These are phyloP conservation scores for Saxidomus purpurata DNA, from an alignment of 1,140 invertebrate species.

Conservation along the genomic window DNA sequence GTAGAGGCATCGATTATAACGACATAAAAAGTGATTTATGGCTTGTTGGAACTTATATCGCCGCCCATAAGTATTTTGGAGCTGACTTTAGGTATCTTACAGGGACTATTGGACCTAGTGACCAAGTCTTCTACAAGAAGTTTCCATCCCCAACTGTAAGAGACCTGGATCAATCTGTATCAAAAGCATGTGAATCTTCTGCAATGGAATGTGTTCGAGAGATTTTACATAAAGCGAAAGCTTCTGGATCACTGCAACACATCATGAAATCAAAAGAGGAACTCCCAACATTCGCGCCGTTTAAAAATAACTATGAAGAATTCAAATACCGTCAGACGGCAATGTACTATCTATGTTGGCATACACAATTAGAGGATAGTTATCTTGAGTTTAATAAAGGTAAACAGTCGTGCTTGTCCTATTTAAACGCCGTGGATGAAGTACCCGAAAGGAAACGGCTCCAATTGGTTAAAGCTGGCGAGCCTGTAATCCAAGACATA, in stretches of 20 bases:
- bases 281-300: constrained; percentile 25
- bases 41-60: constrained; percentile 47
- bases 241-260: constrained; percentile 24
- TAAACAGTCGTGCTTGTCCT: constrained; percentile 11
- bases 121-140: constrained; percentile 54
- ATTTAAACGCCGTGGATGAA: constrained; percentile 46
- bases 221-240: constrained; percentile 6
- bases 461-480: not conserved
- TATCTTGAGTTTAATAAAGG: not conserved
- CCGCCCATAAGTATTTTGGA: constrained; percentile 62
- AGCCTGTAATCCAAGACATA: constrained; percentile 3
- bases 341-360: constrained; percentile 59
- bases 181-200: not conserved
- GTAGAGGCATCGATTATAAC: not conserved
- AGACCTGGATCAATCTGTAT: not conserved
- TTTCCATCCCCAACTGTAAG: constrained; percentile 51
- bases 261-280: not conserved
- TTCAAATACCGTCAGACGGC: constrained; percentile 53
- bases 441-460: not conserved
- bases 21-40: constrained; percentile 61
- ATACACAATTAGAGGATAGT: constrained; percentile 11
- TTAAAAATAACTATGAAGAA: constrained; percentile 47
- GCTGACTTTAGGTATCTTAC: constrained; percentile 50
- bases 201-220: constrained; percentile 28
- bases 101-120: constrained; percentile 8